A percentile compares a stretch with the other conserved stretches of the same genome.
Evolutionary conservation across 1,140 invertebrate species (phyloP).

Genomic region (Yoshiicerus persimilis): DNA sequence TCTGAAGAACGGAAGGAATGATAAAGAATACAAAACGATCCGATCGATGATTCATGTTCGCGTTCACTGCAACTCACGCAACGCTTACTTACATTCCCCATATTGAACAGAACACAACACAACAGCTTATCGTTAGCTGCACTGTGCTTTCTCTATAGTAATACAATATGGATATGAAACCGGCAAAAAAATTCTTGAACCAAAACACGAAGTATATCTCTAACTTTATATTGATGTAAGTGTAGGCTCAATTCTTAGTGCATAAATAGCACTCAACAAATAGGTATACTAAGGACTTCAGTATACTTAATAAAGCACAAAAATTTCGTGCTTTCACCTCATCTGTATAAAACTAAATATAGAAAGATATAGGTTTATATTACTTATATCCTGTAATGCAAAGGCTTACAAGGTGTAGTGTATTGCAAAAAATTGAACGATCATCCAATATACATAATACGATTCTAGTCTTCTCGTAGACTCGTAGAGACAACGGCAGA

Average conservation of each 20-base stretch:
- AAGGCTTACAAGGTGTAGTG: no score
- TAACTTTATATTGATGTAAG: background rate
- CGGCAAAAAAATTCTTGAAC: background rate
- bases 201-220: background rate
- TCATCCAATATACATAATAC: background rate
- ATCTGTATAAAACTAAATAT: no score
- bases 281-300: no score
- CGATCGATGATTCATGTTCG: conserved; percentile 15
- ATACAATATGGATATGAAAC: background rate
- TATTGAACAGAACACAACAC: background rate
- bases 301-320: no score
- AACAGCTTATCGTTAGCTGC: background rate
- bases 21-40: conserved; percentile 23
- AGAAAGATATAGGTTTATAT: no score
- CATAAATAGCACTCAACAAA: no score
- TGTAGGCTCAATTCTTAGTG: no score
- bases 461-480: no score
- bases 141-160: background rate
- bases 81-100: background rate
- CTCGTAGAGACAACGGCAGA: background rate
- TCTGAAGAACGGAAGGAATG: background rate
- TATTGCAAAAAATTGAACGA: conserved; percentile 7
- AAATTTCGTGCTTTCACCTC: no score
- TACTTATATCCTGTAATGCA: no score
- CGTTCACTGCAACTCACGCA: background rate